Evolutionary conservation across 2,113 vertebrate species (phyloP).

Genomic region (Cinclus cinclus): DNA sequence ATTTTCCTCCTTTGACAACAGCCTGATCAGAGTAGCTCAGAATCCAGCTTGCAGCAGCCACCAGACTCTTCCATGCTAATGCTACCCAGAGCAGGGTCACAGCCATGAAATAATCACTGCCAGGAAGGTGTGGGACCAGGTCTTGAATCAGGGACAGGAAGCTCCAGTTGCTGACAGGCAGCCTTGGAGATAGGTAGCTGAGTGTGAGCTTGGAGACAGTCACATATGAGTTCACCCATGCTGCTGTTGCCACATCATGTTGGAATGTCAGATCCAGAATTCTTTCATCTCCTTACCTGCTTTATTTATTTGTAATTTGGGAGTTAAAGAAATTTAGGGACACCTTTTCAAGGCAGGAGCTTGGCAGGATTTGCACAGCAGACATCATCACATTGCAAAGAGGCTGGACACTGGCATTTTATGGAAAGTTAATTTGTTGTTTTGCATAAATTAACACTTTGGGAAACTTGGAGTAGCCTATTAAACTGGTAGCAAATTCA

Average conservation of each 20-base stretch:
- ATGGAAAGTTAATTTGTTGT: neutral
- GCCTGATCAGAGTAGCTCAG: neutral
- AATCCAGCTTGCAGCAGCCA: neutral
- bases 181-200: neutral
- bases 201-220: neutral
- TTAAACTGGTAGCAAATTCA: neutral
- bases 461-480: neutral
- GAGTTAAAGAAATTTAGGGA: neutral
- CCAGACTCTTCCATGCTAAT: fast-evolving
- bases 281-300: neutral
- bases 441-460: neutral
- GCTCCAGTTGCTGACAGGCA: neutral
- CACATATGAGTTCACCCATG: fast-evolving
- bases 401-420: neutral
- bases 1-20: neutral
- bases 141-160: neutral
- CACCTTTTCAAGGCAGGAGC: neutral
- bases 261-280: neutral
- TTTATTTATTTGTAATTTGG: neutral
- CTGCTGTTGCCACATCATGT: neutral
- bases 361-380: neutral
- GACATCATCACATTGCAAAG: neutral
- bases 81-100: neutral
- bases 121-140: neutral
- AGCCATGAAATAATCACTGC: neutral